Base-by-base conservation (phyloP, 2,888 invertebrate genomes). In the Orchesella flavescens region DNA sequence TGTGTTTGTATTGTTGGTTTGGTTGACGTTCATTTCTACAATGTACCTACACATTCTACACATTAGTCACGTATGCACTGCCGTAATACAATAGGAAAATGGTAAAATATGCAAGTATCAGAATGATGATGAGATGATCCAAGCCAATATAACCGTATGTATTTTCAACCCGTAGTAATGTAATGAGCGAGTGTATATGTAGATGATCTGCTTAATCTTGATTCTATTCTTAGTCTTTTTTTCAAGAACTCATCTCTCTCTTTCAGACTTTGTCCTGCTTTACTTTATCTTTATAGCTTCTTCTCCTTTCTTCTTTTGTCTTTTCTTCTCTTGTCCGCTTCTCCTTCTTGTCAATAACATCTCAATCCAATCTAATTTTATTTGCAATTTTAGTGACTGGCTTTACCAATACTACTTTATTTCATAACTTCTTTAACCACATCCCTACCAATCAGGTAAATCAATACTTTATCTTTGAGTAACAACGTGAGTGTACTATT, bases 141-240 rank as follows among this genome's bases (percentile, higher is more conserved):
- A 34, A 34, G 34, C 34, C 7, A 23, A 46, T 75, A 63, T 65
- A 34, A 34, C 34, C 34, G 7, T 34, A 34, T n/a, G n/a, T 34
- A 34, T 34, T 34, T 34, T 34, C 34, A 7, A 34, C 34, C 34
- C 34, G 7, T 34, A 34, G 7, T 34, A n/a, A n/a, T n/a, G n/a
- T n/a, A n/a, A n/a, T n/a, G n/a, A n/a, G n/a, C n/a, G 34, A 34
- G 7, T 4, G 34, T 34, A 34, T 34, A 34, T n/a, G 73, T 63
- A 59, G 63, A 74, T 57, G 59, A 72, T 63, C 63, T 63, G 63
- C 61, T 21, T 55, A 43, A 77, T 15, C 19, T 17, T 46, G 19
- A 49, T 61, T 79, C 79, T 79, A 79, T 79, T 79, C 79, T 79
- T 79, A 79, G 79, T 79, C 79, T 65, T 71, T 61, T 34, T 76